A percentile compares a stretch with the other conserved stretches of the same genome.
These are phyloP conservation scores for Pteropus rufus DNA, from an alignment of 2,797 vertebrate species.

Conservation along the genomic window DNA sequence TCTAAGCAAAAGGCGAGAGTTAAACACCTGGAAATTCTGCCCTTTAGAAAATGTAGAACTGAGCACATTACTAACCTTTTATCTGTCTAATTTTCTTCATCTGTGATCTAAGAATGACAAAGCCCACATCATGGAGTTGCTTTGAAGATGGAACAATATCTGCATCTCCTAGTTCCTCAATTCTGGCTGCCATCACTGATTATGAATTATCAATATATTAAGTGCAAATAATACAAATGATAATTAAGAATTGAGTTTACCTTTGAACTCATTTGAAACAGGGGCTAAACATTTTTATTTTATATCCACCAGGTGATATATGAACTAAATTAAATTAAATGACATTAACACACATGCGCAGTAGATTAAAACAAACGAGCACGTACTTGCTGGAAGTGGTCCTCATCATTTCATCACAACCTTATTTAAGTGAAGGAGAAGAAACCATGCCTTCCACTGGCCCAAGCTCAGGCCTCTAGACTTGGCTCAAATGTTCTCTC, in stretches of 20 bases:
- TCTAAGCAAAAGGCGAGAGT: background rate
- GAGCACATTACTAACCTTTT: background rate
- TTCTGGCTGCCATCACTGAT: background rate
- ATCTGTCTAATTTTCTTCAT: background rate
- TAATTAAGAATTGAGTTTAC: background rate
- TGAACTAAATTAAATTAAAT: constrained; percentile 6
- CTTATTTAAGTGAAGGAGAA: background rate
- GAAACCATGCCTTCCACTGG: background rate
- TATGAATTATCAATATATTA: background rate
- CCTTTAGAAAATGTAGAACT: background rate
- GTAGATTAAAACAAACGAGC: background rate
- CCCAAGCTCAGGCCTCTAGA: background rate
- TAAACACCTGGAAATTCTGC: background rate
- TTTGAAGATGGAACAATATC: background rate
- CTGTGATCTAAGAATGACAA: background rate
- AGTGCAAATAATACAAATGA: background rate
- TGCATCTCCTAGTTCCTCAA: background rate
- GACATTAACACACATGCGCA: background rate
- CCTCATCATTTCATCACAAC: background rate
- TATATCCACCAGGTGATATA: background rate
- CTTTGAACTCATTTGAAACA: background rate
- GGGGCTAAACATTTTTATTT: background rate
- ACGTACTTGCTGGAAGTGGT: background rate
- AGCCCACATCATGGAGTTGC: background rate
- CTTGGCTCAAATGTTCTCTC: background rate